Evolutionary conservation across 2,113 vertebrate genomes (phyloP), one percentile per base, ranked within the genome.

Genomic region (Saguinus midas): DNA sequence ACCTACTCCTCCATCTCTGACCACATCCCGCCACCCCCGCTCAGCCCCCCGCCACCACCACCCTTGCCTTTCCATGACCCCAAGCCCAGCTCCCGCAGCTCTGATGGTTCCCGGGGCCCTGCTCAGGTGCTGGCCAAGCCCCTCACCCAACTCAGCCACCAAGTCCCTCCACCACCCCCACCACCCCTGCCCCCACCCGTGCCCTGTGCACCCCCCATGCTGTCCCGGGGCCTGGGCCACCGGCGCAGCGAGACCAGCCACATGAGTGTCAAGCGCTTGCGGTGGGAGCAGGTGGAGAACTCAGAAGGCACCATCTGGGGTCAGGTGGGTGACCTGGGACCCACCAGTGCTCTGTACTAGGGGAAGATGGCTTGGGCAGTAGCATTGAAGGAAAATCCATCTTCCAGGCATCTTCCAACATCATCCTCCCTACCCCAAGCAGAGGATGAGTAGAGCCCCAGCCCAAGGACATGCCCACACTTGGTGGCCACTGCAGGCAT

Each of bases 251-350:
- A 99, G 90, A 99, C 99, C 97, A 99, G 99, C 96, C 99, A 99
- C 98, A 99, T 99, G 99, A 99, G 99, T 0, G 99, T 99, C 96
- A 99, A 99, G 98, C 99, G 99, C 90, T 98, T 99, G 95, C 99
- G 99, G n/a, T 99, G 99, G 99, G 99, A 99, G 98, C 99, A 99
- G 96, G 99, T 99, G 98, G 99, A 99, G 97, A 99, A 99, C 98
- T 99, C 99, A 0, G 99, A 99, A 97, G 99, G 99, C 70, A 99
- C 99, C 64, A 99, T 99, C 97, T 99, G 99, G 99, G 99, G 99
- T 10, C 99, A 99, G 99, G 99, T 99, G 98, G 29, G 98, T 85
- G 40, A 75, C 91, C 55, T 12, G 87, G 66, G 48, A 48, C 23
- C 45, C 18, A 1, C 4, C 14, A 5, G 45, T 1, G 55, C 17